Evolutionary conservation across 2,888 invertebrate species (phyloP).

Genomic region (Melitaea athalia): DNA sequence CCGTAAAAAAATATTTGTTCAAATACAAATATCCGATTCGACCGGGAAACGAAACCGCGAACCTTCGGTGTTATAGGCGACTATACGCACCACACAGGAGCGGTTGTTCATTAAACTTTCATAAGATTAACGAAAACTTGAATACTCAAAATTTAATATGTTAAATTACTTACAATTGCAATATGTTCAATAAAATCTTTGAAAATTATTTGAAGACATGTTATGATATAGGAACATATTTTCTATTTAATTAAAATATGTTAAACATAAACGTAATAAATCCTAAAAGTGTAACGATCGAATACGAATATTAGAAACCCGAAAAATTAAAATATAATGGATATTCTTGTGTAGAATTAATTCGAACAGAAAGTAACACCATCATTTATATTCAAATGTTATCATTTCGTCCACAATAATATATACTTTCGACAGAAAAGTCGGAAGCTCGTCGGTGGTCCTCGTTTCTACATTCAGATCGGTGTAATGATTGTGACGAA

Average conservation of each 20-base stretch:
- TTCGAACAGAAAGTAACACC: conserved; percentile 13
- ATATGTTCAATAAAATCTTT: no score
- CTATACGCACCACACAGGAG: no score
- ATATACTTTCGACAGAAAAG: conserved; percentile 36
- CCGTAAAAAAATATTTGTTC: no score
- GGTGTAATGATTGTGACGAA: conserved; percentile 72
- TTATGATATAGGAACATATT: not conserved
- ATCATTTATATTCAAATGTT: conserved; percentile 30
- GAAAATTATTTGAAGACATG: no score
- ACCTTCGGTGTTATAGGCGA: no score
- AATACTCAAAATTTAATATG: no score
- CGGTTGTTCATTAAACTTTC: no score
- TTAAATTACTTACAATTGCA: no score
- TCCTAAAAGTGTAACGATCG: not conserved
- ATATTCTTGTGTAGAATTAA: not conserved
- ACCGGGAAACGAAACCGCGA: no score
- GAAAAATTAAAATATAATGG: not conserved
- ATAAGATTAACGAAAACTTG: no score
- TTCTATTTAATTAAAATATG: not conserved
- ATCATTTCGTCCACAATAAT: conserved; percentile 33
- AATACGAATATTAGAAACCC: not conserved
- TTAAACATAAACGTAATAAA: not conserved
- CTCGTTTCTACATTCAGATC: conserved; percentile 51
- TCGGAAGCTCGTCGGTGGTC: conserved; percentile 58
- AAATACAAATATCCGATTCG: no score